These are phyloP conservation scores for Habrosyne pyritoides DNA, from an alignment of 2,888 invertebrate genomes.

Conservation along the genomic window DNA sequence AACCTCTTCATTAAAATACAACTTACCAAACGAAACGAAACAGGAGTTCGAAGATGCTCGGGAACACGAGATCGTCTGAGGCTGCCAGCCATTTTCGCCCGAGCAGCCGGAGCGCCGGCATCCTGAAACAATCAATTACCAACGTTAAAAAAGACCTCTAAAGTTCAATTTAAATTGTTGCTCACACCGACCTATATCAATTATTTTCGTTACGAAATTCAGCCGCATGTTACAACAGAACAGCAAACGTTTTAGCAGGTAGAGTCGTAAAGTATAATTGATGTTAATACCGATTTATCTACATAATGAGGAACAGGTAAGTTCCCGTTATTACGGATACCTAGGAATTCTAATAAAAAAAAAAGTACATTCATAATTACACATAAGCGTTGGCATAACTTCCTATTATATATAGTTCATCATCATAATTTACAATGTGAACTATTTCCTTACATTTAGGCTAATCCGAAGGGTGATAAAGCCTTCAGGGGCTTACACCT, in stretches of 20 bases:
- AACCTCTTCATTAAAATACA: not conserved
- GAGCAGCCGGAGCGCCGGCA: constrained; percentile 95
- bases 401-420: no score
- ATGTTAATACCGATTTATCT: not conserved
- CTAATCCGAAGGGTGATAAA: no score
- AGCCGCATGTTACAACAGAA: not conserved
- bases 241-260: constrained; percentile 3
- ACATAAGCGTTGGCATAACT: no score
- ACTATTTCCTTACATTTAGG: no score
- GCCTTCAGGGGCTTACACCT: no score
- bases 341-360: not conserved
- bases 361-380: no score
- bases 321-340: not conserved
- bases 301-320: not conserved
- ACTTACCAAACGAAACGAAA: constrained; percentile 88
- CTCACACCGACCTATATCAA: not conserved
- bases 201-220: not conserved
- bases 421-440: no score
- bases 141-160: constrained; percentile 8
- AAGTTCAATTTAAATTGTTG: not conserved
- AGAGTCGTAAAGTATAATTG: constrained; percentile 2
- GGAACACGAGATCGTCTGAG: constrained; percentile 96
- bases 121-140: constrained; percentile 72
- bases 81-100: constrained; percentile 95
- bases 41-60: constrained; percentile 90